Evolutionary conservation across 2,113 vertebrate species (phyloP), one percentile per base, ranked within the genome.

Genomic region (Orientallactaga bullata): DNA sequence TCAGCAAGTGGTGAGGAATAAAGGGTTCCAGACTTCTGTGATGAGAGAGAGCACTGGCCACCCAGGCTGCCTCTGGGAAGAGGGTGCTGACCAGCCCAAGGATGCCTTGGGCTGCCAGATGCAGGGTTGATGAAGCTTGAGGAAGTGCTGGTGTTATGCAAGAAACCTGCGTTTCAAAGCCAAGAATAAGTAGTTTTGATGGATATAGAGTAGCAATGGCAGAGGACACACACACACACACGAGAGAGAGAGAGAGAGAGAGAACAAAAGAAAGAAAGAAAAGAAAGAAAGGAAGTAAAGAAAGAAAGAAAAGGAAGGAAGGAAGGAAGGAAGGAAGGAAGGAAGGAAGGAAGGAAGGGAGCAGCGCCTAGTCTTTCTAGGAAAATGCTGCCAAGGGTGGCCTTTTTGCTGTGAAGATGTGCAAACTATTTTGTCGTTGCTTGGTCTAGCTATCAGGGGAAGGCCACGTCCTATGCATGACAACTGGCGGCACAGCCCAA

Each of bases 341-440:
- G n/a, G 13, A 17, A 20, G 58, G 17, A 15, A 61, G 60, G 37
- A 17, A 13, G 65, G 18, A 0, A 0, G 7, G 2, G 23, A 42
- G 23, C 66, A 35, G 30, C 32, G 21, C 13, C 69, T 13, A 0
- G 1, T 16, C 2, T 6, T 69, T 35, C n/a, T 0, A 17, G 63
- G 80, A 47, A 7, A 28, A 12, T 1, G 26, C 4, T 28, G 32
- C 28, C 61, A 20, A 73, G 58, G 18, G 37, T 17, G n/a, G 82
- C 69, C 74, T 66, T 82, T n/a, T 24, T 26, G 65, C 35, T 42
- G 28, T 0, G 18, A 42, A 71, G 76, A 51, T 60, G 61, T 17
- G n/a, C 32, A 39, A 61, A 21, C 76, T 55, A 10, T 69, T 91
- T 80, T 17, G 4, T 24, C 28, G 3, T 55, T 65, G 78, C 55